phyloP scores from a whole-genome alignment of 92 coral and sea anemone species.

The Palythoa grandiflora region DNA sequence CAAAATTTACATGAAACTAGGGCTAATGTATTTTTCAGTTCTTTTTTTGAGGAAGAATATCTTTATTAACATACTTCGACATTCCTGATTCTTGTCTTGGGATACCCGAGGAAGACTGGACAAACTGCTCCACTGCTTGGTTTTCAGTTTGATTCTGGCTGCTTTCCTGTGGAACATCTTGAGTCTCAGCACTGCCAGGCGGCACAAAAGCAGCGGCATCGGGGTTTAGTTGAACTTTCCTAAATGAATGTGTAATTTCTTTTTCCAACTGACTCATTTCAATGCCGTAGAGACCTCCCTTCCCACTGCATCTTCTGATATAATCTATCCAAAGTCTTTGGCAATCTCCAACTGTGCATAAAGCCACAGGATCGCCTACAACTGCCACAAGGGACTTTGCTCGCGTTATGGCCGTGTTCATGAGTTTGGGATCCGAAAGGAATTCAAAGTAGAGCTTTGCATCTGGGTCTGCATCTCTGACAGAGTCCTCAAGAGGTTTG shows the following conservation, averaged over 20 bases:
- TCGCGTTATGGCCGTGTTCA: constrained; percentile 94
- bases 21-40: too few relatives aligned
- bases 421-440: constrained; percentile 80
- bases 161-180: not conserved
- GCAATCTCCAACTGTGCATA: constrained; percentile 91
- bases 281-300: constrained; percentile 72
- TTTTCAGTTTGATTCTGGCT: not conserved
- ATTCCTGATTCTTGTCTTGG: not conserved
- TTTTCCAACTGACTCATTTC: constrained; percentile 59
- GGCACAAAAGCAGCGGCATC: not conserved
- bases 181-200: not conserved
- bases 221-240: not conserved
- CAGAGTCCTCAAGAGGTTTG: constrained; percentile 57
- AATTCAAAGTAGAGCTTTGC: constrained; percentile 75
- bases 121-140: not conserved
- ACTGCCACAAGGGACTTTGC: constrained; percentile 94
- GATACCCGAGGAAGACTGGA: not conserved
- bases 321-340: constrained; percentile 80
- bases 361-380: constrained; percentile 93
- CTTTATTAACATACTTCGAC: not conserved
- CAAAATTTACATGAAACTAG: too few relatives aligned
- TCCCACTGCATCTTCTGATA: constrained; percentile 70
- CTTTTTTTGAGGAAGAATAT: not conserved
- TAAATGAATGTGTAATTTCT: not conserved
- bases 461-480: constrained; percentile 44